phyloP scores from a whole-genome alignment of 2,797 vertebrate species.

The Tapirus indicus region DNA sequence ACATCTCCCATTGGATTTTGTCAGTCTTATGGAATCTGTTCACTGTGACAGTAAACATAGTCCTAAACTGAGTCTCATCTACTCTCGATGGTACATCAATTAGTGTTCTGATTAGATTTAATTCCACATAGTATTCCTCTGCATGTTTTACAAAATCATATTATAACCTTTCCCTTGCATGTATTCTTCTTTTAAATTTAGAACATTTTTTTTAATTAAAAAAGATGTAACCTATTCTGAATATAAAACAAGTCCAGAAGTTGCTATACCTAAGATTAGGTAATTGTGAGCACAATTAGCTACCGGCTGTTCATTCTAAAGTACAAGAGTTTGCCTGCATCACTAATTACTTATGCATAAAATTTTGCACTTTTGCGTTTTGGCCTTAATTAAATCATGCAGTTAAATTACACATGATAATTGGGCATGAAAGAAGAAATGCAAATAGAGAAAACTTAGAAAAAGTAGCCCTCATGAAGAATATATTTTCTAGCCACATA shows the following conservation, averaged over 20 bases:
- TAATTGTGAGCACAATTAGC: conserved; percentile 70
- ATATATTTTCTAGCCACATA: conserved; percentile 15
- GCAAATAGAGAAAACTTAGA: conserved; percentile 36
- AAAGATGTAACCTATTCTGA: conserved; percentile 42
- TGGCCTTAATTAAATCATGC: conserved; percentile 72
- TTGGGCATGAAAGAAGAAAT: conserved; percentile 64
- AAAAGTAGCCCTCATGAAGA: background rate
- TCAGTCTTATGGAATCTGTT: conserved; percentile 67
- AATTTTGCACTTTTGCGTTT: conserved; percentile 68
- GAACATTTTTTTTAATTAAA: conserved; percentile 48
- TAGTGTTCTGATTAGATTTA: conserved; percentile 46
- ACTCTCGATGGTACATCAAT: background rate
- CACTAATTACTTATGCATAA: conserved; percentile 67
- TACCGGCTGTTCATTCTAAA: conserved; percentile 56
- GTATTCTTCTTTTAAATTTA: conserved; percentile 43
- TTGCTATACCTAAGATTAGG: conserved; percentile 34
- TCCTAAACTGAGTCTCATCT: conserved; percentile 12
- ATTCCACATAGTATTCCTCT: background rate
- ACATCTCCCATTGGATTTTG: conserved; percentile 75
- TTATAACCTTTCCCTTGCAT: conserved; percentile 50
- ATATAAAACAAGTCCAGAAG: conserved; percentile 60
- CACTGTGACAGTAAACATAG: background rate
- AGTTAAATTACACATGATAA: conserved; percentile 62
- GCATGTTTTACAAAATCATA: conserved; percentile 35
- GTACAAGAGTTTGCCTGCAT: conserved; percentile 47